phyloP scores from a whole-genome alignment of 2,888 invertebrate genomes.

The Agrilus cyanescens region DNA sequence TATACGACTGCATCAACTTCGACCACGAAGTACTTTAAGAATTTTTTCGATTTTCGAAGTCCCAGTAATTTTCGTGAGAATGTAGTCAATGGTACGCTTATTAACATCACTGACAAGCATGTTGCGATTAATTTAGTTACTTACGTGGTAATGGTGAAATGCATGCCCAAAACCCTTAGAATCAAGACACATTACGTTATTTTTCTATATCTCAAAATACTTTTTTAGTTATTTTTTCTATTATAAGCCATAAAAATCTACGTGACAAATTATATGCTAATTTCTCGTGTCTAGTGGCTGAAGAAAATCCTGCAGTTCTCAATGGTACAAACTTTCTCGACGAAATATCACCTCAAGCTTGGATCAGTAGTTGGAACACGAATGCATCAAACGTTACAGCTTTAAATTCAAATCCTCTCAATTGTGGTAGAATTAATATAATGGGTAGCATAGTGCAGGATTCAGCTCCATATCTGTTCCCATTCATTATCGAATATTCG shows the following conservation, averaged over 20 bases:
- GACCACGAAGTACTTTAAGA: conserved; percentile 22
- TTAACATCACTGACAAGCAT: not conserved
- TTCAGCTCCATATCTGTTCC: conserved; percentile 89
- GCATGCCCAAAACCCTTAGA: no score
- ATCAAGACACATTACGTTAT: no score
- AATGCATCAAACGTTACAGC: conserved; percentile 28
- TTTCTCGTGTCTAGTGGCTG: conserved; percentile 13
- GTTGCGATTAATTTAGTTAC: no score
- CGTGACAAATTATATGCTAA: conserved; percentile 1
- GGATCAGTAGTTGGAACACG: conserved; percentile 7
- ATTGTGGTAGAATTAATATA: conserved; percentile 74
- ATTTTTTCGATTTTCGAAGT: conserved; percentile 34
- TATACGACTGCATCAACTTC: conserved; percentile 18
- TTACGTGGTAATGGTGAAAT: no score
- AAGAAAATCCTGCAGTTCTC: conserved; percentile 13
- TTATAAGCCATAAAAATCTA: no score
- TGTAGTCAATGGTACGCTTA: conserved; percentile 26
- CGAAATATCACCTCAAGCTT: conserved; percentile 30
- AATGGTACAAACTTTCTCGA: conserved; percentile 28
- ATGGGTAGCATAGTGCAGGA: conserved; percentile 90
- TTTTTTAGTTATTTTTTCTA: no score
- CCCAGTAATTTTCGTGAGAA: conserved; percentile 30
- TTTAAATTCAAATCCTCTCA: conserved; percentile 38
- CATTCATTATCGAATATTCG: conserved; percentile 92
- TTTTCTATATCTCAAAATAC: no score